Conservation (phyloP, 1,140 invertebrate genomes). For the Doryteuthis pealeii region DNA sequence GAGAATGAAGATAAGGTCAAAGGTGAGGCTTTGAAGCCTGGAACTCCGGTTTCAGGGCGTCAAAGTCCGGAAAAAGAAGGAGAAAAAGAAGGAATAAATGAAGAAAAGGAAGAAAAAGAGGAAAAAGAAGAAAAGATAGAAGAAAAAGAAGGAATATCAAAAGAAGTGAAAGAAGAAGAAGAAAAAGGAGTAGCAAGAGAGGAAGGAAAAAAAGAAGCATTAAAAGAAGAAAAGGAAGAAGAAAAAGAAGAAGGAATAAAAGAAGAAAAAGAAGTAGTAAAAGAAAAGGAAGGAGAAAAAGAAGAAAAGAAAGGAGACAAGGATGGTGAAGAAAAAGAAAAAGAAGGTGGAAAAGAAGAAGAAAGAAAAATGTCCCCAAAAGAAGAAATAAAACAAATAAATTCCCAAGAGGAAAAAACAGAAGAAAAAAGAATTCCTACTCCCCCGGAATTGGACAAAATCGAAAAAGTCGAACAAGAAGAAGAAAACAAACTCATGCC, state of each 20-base stretch:
- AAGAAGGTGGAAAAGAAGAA: neutral
- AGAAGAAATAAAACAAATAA: neutral
- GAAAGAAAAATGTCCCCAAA: neutral
- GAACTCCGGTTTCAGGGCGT: neutral
- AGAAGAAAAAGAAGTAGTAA: neutral
- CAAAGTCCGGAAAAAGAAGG: neutral
- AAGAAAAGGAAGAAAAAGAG: neutral
- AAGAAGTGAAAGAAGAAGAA: neutral
- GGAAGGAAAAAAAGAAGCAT: neutral
- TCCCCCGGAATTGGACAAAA: no score
- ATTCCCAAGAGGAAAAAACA: neutral
- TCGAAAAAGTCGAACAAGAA: no score
- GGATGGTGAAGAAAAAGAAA: neutral
- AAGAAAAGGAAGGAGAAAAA: conserved; percentile 1
- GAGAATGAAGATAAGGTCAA: neutral
- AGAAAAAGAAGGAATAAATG: neutral
- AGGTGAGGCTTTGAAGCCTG: neutral
- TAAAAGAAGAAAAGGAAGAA: neutral
- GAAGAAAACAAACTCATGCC: no score
- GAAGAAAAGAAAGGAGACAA: conserved; percentile 5
- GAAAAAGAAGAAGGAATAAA: neutral
- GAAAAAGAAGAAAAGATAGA: neutral
- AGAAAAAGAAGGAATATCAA: neutral
- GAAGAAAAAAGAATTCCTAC: neutral
- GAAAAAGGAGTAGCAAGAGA: neutral